These are phyloP conservation scores for Sarcophaga caerulescens DNA, from an alignment of 2,888 invertebrate genomes.

Conservation along the genomic window DNA sequence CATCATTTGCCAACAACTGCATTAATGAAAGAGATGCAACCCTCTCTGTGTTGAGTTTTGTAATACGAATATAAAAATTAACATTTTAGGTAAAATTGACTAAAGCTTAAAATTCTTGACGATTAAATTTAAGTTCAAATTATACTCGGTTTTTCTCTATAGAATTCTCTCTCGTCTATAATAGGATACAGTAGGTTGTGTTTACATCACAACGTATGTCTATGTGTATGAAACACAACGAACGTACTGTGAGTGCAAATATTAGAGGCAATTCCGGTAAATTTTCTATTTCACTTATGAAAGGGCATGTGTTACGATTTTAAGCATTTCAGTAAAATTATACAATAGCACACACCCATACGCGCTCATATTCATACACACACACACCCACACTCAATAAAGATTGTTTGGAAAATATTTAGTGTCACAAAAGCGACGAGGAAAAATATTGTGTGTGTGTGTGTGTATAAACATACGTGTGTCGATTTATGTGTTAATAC, in stretches of 20 bases:
- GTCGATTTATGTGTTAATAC: background rate
- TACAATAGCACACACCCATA: background rate
- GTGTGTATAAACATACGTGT: background rate
- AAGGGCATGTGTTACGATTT: background rate
- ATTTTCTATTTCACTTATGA: conserved; percentile 8
- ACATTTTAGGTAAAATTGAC: conserved; percentile 17
- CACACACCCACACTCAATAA: background rate
- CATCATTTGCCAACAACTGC: background rate
- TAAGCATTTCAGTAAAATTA: background rate
- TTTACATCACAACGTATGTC: background rate
- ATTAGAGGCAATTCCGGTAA: background rate
- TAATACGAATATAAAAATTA: background rate
- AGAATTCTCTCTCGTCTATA: background rate
- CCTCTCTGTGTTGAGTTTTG: background rate
- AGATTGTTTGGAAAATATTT: conserved; percentile 28
- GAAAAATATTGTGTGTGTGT: background rate
- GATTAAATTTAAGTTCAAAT: conserved; percentile 43
- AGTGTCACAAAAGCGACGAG: background rate
- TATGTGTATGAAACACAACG: background rate
- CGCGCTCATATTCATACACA: background rate
- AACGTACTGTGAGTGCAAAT: background rate
- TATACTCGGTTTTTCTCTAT: conserved; percentile 20
- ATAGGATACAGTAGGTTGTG: background rate
- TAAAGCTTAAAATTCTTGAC: conserved; percentile 27
- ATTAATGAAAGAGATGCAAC: background rate